Percentiles rank a stretch among this genome's conserved stretches.
phyloP scores from a whole-genome alignment of 2,888 invertebrate species.

The Malacosoma neustria region DNA sequence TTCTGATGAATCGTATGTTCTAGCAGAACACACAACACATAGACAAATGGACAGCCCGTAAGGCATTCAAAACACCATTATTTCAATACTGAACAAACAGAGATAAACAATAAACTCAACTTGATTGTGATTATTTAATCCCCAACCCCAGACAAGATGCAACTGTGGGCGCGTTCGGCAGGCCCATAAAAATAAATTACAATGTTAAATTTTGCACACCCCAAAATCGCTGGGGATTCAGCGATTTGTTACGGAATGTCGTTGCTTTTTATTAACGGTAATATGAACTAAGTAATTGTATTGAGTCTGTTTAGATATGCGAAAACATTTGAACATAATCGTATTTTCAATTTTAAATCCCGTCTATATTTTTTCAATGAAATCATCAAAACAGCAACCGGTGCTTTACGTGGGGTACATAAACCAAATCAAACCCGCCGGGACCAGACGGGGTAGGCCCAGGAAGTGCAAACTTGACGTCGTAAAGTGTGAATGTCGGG shows the following conservation, averaged over 20 bases:
- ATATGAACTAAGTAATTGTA: conserved; percentile 33
- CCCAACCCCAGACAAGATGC: conserved; percentile 38
- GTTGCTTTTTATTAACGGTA: conserved; percentile 50
- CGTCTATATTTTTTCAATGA: too few species aligned
- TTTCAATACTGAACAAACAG: conserved; percentile 21
- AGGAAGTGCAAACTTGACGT: too few species aligned
- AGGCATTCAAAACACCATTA: background rate
- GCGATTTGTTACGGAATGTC: conserved; percentile 54
- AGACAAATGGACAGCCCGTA: too few species aligned
- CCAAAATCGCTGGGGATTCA: conserved; percentile 47
- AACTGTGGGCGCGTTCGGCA: conserved; percentile 36
- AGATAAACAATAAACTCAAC: conserved; percentile 42
- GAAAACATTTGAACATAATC: too few species aligned
- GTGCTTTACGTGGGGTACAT: too few species aligned
- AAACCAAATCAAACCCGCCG: too few species aligned
- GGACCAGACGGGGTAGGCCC: too few species aligned
- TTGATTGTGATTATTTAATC: conserved; percentile 48
- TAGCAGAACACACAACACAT: too few species aligned
- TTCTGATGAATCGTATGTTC: too few species aligned
- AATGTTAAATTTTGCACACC: conserved; percentile 67
- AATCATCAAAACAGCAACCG: too few species aligned
- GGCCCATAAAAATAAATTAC: conserved; percentile 68
- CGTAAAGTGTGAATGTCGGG: too few species aligned
- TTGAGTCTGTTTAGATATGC: conserved; percentile 5
- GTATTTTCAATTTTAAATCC: too few species aligned